Conservation (phyloP, 2,888 invertebrate genomes). For the Platerodrilus igneus region DNA sequence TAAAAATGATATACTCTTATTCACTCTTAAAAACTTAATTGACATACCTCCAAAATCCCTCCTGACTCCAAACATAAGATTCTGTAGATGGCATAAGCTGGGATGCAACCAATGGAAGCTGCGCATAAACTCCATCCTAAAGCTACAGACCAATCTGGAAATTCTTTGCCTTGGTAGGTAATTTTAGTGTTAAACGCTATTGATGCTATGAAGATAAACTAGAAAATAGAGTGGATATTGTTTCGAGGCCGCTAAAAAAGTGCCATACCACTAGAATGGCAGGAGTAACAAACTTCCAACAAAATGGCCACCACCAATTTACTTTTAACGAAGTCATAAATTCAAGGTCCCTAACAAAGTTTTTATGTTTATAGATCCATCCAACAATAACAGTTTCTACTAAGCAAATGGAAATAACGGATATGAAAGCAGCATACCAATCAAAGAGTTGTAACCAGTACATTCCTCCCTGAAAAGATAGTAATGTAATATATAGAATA, state of each 20-base stretch:
- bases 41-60: slow-evolving; percentile 49
- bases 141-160: slow-evolving; percentile 57
- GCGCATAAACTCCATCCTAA: slow-evolving; percentile 64
- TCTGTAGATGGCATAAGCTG: slow-evolving; percentile 60
- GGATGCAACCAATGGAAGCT: slow-evolving; percentile 72
- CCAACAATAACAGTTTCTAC: slow-evolving; percentile 76
- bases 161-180: slow-evolving; percentile 53
- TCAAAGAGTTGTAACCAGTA: slow-evolving; percentile 80
- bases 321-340: slow-evolving; percentile 67
- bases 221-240: slow-evolving; percentile 34
- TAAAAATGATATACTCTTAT: slow-evolving; percentile 32
- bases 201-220: slow-evolving; percentile 64
- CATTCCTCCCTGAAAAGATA: slow-evolving; percentile 68
- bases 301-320: slow-evolving; percentile 60
- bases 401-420: slow-evolving; percentile 71
- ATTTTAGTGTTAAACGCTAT: slow-evolving; percentile 56
- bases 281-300: slow-evolving; percentile 72
- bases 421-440: slow-evolving; percentile 80
- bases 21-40: too few species aligned
- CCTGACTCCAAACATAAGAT: slow-evolving; percentile 39
- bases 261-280: slow-evolving; percentile 62
- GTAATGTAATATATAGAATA: too few species aligned
- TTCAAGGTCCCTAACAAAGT: slow-evolving; percentile 60
- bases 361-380: slow-evolving; percentile 72
- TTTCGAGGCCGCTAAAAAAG: too few species aligned